Percentiles rank a stretch among this genome's conserved stretches.
Evolutionary conservation across 2,797 vertebrate genomes (phyloP).

Genomic region (Lepilemur septentrionalis): DNA sequence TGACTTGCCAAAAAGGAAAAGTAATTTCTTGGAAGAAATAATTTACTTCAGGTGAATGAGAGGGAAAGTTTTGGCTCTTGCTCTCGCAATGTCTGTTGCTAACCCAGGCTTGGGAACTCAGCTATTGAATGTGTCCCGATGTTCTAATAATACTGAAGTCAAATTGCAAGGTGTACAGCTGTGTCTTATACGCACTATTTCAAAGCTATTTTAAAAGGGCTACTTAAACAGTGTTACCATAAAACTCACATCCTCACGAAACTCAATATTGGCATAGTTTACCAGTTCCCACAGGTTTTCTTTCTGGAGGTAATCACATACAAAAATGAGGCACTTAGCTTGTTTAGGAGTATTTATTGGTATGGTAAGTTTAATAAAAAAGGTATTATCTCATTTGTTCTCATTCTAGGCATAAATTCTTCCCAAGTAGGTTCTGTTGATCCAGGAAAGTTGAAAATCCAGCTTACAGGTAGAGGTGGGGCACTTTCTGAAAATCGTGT

Average conservation of each 20-base stretch:
- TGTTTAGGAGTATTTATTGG: background rate
- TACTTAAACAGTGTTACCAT: background rate
- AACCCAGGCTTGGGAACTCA: background rate
- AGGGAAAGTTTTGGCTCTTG: background rate
- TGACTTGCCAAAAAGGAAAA: conserved; percentile 1
- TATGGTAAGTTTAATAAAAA: background rate
- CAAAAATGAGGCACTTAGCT: background rate
- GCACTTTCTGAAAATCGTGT: background rate
- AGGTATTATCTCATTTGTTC: background rate
- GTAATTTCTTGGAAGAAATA: conserved; percentile 47
- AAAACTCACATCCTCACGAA: background rate
- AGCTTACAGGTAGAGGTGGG: accelerated
- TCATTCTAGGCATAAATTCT: background rate
- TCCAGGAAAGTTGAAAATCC: background rate
- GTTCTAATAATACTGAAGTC: background rate
- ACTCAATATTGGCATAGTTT: background rate
- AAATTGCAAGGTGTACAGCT: background rate
- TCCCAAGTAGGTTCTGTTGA: background rate
- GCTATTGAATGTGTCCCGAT: background rate
- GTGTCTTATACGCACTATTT: background rate
- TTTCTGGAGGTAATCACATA: background rate
- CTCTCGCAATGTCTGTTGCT: background rate
- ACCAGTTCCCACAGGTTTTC: background rate
- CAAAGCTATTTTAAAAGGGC: background rate
- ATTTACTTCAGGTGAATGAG: conserved; percentile 49